Evolutionary conservation across 2,888 invertebrate genomes (phyloP).

Genomic region (Podabrus alpinus): DNA sequence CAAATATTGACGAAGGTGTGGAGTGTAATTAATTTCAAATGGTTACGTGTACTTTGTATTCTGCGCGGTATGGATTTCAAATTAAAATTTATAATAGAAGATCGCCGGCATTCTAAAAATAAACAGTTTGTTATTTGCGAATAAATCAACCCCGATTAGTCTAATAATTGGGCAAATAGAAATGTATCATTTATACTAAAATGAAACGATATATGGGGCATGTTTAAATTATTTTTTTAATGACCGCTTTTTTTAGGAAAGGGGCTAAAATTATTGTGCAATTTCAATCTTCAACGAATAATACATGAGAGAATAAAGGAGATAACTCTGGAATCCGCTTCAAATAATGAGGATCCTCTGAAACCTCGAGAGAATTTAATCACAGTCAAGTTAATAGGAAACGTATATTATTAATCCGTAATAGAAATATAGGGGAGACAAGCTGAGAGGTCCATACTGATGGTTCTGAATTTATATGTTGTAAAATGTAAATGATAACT

Average conservation of each 20-base stretch:
- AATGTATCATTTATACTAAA: not conserved
- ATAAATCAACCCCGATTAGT: not conserved
- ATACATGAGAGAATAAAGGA: not conserved
- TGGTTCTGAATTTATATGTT: not conserved
- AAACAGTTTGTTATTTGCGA: not conserved
- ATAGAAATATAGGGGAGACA: not conserved
- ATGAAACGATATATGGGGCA: not conserved
- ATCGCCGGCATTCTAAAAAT: not conserved
- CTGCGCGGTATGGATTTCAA: not conserved
- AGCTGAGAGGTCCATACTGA: not conserved
- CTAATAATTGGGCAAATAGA: not conserved
- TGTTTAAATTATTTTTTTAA: not conserved
- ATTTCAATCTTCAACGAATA: not conserved
- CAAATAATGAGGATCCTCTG: not conserved
- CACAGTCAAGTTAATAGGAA: not conserved
- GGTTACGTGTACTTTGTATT: not conserved
- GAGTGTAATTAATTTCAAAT: conserved; percentile 3
- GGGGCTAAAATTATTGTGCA: not conserved
- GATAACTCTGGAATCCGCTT: not conserved
- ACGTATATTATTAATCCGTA: not conserved
- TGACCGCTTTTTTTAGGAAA: not conserved
- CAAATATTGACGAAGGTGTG: not conserved
- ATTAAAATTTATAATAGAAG: not conserved
- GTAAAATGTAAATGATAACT: too few relatives aligned
- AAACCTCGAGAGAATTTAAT: not conserved